A percentile compares a stretch with the other conserved stretches of the same genome.
These are phyloP conservation scores for Keiferia lycopersicella DNA, from an alignment of 2,888 invertebrate genomes.

Conservation along the genomic window DNA sequence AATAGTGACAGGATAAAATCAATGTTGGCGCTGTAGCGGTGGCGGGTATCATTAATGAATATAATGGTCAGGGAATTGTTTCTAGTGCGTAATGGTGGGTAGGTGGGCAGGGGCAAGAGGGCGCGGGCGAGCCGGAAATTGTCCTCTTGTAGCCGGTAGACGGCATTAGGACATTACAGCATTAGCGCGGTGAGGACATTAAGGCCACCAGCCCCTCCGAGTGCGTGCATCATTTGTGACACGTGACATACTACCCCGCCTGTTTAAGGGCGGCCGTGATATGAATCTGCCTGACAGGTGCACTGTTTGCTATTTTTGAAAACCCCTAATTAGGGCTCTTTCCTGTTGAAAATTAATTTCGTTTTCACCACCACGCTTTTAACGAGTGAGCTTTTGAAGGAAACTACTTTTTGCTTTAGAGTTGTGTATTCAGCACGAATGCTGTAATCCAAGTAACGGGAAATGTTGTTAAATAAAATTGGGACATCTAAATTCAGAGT, in stretches of 20 bases:
- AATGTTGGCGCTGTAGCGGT: slow-evolving; percentile 50
- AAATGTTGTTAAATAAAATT: slow-evolving; percentile 37
- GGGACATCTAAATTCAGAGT: slow-evolving; percentile 44
- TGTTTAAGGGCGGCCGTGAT: neutral
- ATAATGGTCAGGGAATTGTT: slow-evolving; percentile 72
- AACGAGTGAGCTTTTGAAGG: slow-evolving; percentile 8
- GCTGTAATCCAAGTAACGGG: neutral
- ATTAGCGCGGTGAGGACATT: slow-evolving; percentile 59
- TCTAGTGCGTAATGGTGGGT: slow-evolving; percentile 69
- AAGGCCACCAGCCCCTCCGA: slow-evolving; percentile 48
- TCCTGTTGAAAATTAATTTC: slow-evolving; percentile 3
- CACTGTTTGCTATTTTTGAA: slow-evolving; percentile 30
- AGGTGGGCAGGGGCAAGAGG: slow-evolving; percentile 48
- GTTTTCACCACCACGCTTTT: slow-evolving; percentile 19
- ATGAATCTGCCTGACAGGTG: slow-evolving; percentile 33
- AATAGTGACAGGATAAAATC: slow-evolving; percentile 52
- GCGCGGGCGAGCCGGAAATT: slow-evolving; percentile 69
- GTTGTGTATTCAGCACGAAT: neutral
- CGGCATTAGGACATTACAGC: slow-evolving; percentile 63
- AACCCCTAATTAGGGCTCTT: slow-evolving; percentile 16
- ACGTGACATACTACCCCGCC: slow-evolving; percentile 55
- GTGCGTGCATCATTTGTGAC: slow-evolving; percentile 65
- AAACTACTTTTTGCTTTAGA: slow-evolving; percentile 7
- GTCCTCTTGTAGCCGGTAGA: slow-evolving; percentile 64
- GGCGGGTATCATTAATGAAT: slow-evolving; percentile 64